Evolutionary conservation across 35 echinoderm and acorn worm genomes (phyloP), one percentile per base, ranked within the genome.

Genomic region (Lytechinus pictus): DNA sequence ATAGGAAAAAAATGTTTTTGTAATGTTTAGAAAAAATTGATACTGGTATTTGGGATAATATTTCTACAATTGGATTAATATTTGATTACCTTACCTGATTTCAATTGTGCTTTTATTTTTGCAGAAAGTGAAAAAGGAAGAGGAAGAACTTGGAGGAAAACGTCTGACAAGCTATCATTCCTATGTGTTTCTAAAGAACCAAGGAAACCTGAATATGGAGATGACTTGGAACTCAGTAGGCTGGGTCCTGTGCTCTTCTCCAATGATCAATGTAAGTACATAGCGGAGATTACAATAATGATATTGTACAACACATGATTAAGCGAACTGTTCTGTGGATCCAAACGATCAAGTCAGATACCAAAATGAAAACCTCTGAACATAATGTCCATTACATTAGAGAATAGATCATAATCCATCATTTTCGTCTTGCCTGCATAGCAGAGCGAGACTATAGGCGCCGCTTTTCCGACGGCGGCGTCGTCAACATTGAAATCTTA

Each of bases 131-230:
- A 90, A 90, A 29, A 90, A 52, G 28, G 88, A 90, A 54, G 88
- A 90, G 88, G 88, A 90, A 27, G 88, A 90, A 90, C 88, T 90
- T 52, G 88, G 29, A 90, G 88, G 88, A 33, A 28, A 90, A 90
- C 88, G 88, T 90, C n/a, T 90, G 88, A 54, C 88, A 10, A 54
- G 28, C 13, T 90, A 90, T 90, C 28, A 44, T 11, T 90, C 88
- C 29, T 90, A 90, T 29, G 88, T 90, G 88, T 21, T 90, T 5
- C 88, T 44, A 13, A 44, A 54, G 88, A 90, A 90, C 27, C 4
- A 14, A 13, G 28, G 88, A n/a, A 52, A 90, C 88, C 88, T 90
- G 9, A 52, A 2, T 52, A 90, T 90, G 52, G 52, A 90, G 11
- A 44, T 54, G 14, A 90, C 29, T 0, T 90, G 88, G 88, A 13